Percentiles rank a stretch among this genome's conserved stretches.
These are phyloP conservation scores for Scaptomyza polygonia DNA, from an alignment of 2,888 invertebrate species.

Conservation along the genomic window DNA sequence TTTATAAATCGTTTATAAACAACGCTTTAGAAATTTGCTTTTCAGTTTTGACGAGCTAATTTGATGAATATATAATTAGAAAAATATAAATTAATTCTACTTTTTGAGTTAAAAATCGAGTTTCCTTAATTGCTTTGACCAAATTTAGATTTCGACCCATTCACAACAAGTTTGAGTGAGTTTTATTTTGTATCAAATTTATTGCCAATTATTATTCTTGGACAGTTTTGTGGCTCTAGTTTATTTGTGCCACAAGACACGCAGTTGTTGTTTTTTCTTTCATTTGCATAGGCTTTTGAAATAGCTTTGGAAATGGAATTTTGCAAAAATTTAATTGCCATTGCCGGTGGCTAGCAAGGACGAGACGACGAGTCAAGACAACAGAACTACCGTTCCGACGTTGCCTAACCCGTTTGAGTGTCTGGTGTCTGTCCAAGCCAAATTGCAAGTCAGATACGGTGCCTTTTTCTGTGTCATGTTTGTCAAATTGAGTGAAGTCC, in stretches of 20 bases:
- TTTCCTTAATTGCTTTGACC: no score
- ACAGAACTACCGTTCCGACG: conserved; percentile 7
- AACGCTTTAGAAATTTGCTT: no score
- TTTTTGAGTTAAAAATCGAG: no score
- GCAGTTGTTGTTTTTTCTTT: conserved; percentile 50
- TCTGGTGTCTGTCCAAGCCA: conserved; percentile 55
- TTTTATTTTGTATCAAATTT: conserved; percentile 59
- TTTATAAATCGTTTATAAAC: no score
- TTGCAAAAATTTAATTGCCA: conserved; percentile 74
- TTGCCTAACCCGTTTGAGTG: conserved; percentile 33
- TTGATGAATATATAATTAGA: no score
- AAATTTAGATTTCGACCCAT: no score
- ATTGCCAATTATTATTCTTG: conserved; percentile 30
- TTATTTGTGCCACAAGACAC: conserved; percentile 17
- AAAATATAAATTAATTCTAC: no score
- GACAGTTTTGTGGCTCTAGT: conserved; percentile 10
- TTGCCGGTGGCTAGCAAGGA: conserved; percentile 13
- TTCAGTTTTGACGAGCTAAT: no score
- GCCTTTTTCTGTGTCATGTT: conserved; percentile 74
- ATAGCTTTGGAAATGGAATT: conserved; percentile 69
- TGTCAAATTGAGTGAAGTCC: conserved; percentile 74
- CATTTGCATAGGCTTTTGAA: conserved; percentile 52
- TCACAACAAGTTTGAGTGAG: no score
- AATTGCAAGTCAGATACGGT: conserved; percentile 67
- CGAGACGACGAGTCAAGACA: conserved; percentile 3